phyloP scores from a whole-genome alignment of 1,140 invertebrate species.

The Ceratina calcarata region DNA sequence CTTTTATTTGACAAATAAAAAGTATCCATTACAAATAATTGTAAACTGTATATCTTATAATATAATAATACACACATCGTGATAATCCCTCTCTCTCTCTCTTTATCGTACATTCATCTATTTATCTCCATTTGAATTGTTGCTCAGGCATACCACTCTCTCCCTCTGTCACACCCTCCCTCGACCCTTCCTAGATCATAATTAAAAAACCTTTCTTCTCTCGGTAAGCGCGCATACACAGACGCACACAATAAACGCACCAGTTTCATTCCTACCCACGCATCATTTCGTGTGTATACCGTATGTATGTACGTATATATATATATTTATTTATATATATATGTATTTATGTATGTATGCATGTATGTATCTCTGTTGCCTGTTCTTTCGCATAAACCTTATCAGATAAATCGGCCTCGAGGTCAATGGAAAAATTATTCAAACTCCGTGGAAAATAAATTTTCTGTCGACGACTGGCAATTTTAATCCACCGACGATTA shows the following conservation, averaged over 20 bases:
- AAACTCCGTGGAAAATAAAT: too few relatives aligned
- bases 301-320: conserved; percentile 29
- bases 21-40: conserved; percentile 77
- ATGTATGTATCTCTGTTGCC: background rate
- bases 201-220: conserved; percentile 25
- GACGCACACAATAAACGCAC: conserved; percentile 34
- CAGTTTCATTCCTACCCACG: conserved; percentile 35
- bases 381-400: too few relatives aligned
- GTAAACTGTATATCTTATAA: conserved; percentile 74
- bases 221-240: conserved; percentile 25
- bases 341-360: conserved; percentile 25
- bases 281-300: conserved; percentile 34
- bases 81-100: conserved; percentile 63
- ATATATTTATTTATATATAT: background rate
- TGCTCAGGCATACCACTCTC: conserved; percentile 7
- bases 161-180: conserved; percentile 15
- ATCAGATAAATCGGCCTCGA: too few relatives aligned
- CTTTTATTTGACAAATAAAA: conserved; percentile 78
- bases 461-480: too few relatives aligned
- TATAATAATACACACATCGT: conserved; percentile 65
- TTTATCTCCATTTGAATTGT: conserved; percentile 38
- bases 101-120: conserved; percentile 47
- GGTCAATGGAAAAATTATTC: too few relatives aligned
- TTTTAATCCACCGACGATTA: too few relatives aligned
- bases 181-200: conserved; percentile 28